Evolutionary conservation across 2,888 invertebrate species (phyloP).

Genomic region (Sminthurinus aureus): DNA sequence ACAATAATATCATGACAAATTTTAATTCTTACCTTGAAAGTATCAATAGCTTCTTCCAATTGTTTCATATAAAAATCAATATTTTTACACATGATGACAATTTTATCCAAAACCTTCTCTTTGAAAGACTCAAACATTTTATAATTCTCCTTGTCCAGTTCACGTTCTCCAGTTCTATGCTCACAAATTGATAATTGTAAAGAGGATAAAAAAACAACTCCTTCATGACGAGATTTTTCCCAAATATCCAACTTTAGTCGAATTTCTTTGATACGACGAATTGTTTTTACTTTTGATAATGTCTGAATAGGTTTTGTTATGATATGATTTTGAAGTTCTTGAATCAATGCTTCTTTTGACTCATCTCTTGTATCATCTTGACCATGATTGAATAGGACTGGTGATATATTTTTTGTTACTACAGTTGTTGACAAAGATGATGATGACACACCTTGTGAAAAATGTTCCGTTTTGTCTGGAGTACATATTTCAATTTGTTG

Average conservation of each 20-base stretch:
- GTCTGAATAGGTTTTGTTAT: conserved; percentile 25
- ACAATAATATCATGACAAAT: too few species aligned
- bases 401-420: not conserved
- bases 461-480: not conserved
- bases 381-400: not conserved
- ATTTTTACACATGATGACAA: conserved; percentile 24
- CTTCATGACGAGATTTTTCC: conserved; percentile 28
- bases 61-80: conserved; percentile 33
- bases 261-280: conserved; percentile 33
- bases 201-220: conserved; percentile 17
- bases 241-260: conserved; percentile 28
- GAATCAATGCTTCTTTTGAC: conserved; percentile 8
- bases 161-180: conserved; percentile 11
- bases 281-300: conserved; percentile 30
- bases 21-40: too few species aligned
- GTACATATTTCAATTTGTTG: conserved; percentile 17
- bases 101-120: conserved; percentile 6
- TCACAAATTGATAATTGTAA: conserved; percentile 25
- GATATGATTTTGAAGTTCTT: conserved; percentile 25
- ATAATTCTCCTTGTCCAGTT: not conserved
- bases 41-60: conserved; percentile 20
- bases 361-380: not conserved
- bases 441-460: not conserved
- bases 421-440: too few species aligned
- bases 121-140: conserved; percentile 5